Base-by-base conservation (phyloP, 2,888 invertebrate genomes). In the Caenorhabditis panamensis region DNA sequence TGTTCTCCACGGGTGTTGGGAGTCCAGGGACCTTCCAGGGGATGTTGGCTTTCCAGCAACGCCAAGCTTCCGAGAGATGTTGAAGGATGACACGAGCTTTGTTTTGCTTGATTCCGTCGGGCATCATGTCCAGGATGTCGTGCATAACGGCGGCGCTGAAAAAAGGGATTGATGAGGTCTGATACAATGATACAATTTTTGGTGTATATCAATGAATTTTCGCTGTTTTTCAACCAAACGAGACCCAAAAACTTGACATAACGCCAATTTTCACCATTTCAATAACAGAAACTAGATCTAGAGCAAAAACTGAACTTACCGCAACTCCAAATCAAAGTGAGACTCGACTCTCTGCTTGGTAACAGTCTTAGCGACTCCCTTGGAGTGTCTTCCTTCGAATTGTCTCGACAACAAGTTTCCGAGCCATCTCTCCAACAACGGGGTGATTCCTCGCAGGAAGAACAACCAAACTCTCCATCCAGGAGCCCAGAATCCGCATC, bases 91-190 rank as follows among this genome's bases (percentile, higher is more conserved):
- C 98, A 86, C 98, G 94, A 0, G 99, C 99, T 92, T 99, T 99
- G 92, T 99, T 99, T 92, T 99, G 99, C 91, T 99, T 99, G 91
- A 99, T 99, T 84, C 99, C 99, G 92, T 99, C 99, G 0, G 99
- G 99, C 99, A 99, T 99, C 99, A 99, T 99, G 91, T 99, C 99
- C n/a, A 99, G 95, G 85, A 99, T 99, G 91, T 99, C 99, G 90
- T 94, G 94, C 94, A 94, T 94, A 20, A 94, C 92, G 89, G 90
- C 89, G 13, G 91, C 91, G 9, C 88, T 88, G 68, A 72, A 87
- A 81, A 66, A 44, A 20, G 6, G 20, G 16, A 47, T 56, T 28
- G 31, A 31, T 31, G 9, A 31, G 31, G 4, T 31, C 4, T 31
- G 5, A 31, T 4, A 6, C 9, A 31, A 9, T 6, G 31, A 4